Base-by-base conservation (phyloP, 2,888 invertebrate species). In the Epinotia demarniana region DNA sequence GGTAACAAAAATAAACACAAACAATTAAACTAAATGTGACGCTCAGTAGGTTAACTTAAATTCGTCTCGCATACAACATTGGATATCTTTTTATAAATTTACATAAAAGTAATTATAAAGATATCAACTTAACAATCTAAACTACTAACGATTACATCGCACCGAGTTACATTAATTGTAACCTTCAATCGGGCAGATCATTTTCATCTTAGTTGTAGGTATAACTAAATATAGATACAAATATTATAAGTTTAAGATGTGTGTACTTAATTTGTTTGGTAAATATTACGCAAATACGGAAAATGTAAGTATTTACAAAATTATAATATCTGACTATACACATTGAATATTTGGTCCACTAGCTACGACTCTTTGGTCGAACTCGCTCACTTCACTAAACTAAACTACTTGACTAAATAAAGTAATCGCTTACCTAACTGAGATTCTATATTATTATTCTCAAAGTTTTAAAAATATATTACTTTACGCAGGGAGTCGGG, bases 401-500 rank as follows among this genome's bases (percentile, higher is more conserved):
- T 81, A 81, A 72, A 75, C 77, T 79, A 80, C n/a, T 49, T 68
- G n/a, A 49, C 64, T 60, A 71, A 70, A 71, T 73, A 76, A 73
- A 69, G 64, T 73, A 67, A 73, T 78, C 79, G 81, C 82, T 85
- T 86, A 88, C 80, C 82, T 86, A 86, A 91, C 81, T 91, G 91
- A 91, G 91, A 91, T 91, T 91, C 90, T 86, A 81, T 75, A 79
- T 81, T 79, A 80, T 80, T 79, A 80, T 81, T 78, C 77, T 75
- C 67, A 75, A 72, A 43, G 19, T 53, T 75, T 75, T 58, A 53
- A 66, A 66, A 53, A 75, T 71, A 75, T 75, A 75, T 75, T 75
- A 75, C 60, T 75, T 67, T 72, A 60, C 72, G 71, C 67, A 75
- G 61, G 63, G 73, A 73, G 69, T 70, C 43, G 63, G 58, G 69